phyloP scores from a whole-genome alignment of 2,113 vertebrate genomes.

The Chamaea fasciata region DNA sequence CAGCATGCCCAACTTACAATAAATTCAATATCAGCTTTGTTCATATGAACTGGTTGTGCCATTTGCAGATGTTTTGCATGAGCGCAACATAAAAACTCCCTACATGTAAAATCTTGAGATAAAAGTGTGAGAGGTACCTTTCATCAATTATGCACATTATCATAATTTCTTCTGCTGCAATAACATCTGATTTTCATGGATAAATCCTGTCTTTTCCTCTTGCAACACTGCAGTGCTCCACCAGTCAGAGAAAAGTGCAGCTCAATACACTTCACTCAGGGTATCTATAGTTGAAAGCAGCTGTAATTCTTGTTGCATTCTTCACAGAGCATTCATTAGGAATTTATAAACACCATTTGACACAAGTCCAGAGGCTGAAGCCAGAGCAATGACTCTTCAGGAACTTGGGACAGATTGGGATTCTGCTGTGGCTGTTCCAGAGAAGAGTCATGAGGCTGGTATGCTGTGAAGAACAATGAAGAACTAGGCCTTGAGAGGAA shows the following conservation, averaged over 20 bases:
- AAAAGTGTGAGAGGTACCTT: not conserved
- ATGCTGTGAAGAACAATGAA: not conserved
- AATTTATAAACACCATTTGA: not conserved
- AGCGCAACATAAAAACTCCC: not conserved
- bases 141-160: not conserved
- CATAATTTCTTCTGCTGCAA: not conserved
- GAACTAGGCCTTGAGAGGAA: not conserved
- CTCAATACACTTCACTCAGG: not conserved
- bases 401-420: not conserved
- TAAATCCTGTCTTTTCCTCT: not conserved
- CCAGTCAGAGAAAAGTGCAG: not conserved
- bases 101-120: not conserved
- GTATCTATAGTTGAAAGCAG: not conserved
- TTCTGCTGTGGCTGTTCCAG: not conserved
- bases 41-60: not conserved
- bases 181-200: not conserved
- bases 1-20: not conserved
- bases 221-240: not conserved
- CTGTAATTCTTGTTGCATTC: not conserved
- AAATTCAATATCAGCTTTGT: not conserved
- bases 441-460: fast-evolving
- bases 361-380: not conserved
- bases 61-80: not conserved
- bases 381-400: not conserved
- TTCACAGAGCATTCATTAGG: not conserved